Evolutionary conservation across 2,797 vertebrate species (phyloP).

Genomic region (Halcyon badia): DNA sequence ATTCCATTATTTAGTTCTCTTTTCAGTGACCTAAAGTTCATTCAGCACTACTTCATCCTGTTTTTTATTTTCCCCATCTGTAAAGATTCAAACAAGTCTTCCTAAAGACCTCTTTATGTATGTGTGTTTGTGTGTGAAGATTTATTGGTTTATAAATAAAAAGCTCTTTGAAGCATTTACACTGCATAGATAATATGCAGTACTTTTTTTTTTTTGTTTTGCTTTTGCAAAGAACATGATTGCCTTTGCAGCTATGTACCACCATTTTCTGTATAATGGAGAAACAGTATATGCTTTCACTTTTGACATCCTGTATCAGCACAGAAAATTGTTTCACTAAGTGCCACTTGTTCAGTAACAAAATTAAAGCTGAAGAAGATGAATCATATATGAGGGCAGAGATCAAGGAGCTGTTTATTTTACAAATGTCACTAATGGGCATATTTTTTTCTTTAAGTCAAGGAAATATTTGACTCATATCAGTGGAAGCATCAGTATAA

Average conservation of each 20-base stretch:
- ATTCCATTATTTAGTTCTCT: background rate
- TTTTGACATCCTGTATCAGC: slow-evolving; percentile 7
- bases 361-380: slow-evolving; percentile 40
- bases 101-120: background rate
- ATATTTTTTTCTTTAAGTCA: slow-evolving; percentile 50
- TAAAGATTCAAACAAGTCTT: background rate
- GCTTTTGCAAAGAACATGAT: background rate
- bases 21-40: background rate
- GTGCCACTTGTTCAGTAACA: slow-evolving; percentile 37
- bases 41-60: background rate
- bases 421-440: slow-evolving; percentile 34
- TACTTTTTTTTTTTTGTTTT: background rate
- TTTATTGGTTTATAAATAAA: background rate
- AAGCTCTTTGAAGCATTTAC: background rate
- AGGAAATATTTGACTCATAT: slow-evolving; percentile 33
- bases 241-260: background rate
- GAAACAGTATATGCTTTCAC: background rate
- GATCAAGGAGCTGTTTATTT: slow-evolving; percentile 62
- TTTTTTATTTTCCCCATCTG: background rate
- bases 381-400: slow-evolving; percentile 35
- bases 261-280: background rate
- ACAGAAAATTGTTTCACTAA: slow-evolving; percentile 43
- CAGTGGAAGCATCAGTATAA: slow-evolving; percentile 5
- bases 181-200: background rate
- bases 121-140: background rate